Conservation (phyloP, 2,797 vertebrate genomes). For the Eurystomus glaucurus region DNA sequence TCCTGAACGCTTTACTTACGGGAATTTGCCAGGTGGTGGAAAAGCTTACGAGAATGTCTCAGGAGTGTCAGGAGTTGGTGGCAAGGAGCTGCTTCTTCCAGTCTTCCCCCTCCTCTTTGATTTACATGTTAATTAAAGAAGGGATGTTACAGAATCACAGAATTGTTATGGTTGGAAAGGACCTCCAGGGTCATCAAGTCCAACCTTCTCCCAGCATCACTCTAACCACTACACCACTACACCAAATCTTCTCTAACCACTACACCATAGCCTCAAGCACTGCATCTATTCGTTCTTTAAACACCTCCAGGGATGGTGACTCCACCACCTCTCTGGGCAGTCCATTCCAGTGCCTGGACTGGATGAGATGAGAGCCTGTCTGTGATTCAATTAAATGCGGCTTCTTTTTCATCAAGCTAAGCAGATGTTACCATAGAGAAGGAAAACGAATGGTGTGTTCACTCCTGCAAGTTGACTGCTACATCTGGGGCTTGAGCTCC, state of each 20-base stretch:
- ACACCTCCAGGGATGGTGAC: no score
- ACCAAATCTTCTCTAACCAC: no score
- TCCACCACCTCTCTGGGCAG: no score
- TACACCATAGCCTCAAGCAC: no score
- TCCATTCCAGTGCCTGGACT: no score
- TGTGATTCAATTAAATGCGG: neutral
- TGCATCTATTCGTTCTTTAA: no score
- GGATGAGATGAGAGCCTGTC: neutral
- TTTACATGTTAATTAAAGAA: neutral
- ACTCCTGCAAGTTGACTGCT: neutral
- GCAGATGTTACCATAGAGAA: neutral
- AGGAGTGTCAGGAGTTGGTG: neutral
- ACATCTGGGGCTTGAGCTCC: neutral
- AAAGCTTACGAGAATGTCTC: neutral
- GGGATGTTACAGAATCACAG: no score
- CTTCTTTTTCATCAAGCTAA: neutral
- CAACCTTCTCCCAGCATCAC: no score
- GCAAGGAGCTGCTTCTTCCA: neutral
- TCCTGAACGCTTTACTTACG: neutral
- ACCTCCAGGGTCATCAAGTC: no score
- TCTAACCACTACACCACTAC: no score
- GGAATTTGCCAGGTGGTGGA: neutral
- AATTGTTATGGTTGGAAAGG: no score
- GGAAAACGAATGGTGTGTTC: neutral
- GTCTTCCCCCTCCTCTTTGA: neutral